Evolutionary conservation across 92 coral and sea anemone species (phyloP).

Genomic region (Blastomussa wellsi): DNA sequence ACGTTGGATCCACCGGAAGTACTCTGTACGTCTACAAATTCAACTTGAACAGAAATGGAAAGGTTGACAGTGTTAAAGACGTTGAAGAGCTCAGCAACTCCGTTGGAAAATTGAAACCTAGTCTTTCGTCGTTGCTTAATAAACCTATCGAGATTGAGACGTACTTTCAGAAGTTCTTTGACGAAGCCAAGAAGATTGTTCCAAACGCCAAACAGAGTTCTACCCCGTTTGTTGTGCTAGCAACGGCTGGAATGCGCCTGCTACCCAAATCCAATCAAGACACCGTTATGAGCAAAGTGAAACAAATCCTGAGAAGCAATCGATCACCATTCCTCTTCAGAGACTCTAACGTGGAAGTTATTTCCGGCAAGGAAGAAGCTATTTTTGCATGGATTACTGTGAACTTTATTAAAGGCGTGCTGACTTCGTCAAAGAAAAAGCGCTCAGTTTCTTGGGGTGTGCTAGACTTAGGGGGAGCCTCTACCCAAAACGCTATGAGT

Average conservation of each 20-base stretch:
- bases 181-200: slow-evolving; percentile 12
- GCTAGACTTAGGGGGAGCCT: slow-evolving; percentile 46
- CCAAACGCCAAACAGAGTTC: slow-evolving; percentile 7
- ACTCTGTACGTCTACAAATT: slow-evolving; percentile 31
- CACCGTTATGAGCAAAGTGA: slow-evolving; percentile 1
- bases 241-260: slow-evolving; percentile 31
- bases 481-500: slow-evolving; percentile 25
- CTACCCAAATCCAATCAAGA: neutral
- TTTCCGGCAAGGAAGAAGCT: slow-evolving; percentile 25
- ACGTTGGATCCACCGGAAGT: slow-evolving; percentile 45
- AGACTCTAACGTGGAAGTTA: neutral
- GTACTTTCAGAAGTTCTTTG: slow-evolving; percentile 11
- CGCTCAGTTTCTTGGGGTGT: slow-evolving; percentile 11
- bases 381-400: slow-evolving; percentile 34
- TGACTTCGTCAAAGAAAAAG: neutral
- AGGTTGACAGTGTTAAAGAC: slow-evolving; percentile 5
- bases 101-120: slow-evolving; percentile 30
- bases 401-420: slow-evolving; percentile 24
- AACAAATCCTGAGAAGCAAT: neutral
- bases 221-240: slow-evolving; percentile 22
- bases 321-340: slow-evolving; percentile 25
- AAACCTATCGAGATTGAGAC: neutral
- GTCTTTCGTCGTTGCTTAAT: neutral
- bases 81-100: slow-evolving; percentile 18
- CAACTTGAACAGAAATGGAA: slow-evolving; percentile 4